These are phyloP conservation scores for Enteromius afrohamiltoni DNA, from an alignment of 2,797 vertebrate species.

Conservation along the genomic window DNA sequence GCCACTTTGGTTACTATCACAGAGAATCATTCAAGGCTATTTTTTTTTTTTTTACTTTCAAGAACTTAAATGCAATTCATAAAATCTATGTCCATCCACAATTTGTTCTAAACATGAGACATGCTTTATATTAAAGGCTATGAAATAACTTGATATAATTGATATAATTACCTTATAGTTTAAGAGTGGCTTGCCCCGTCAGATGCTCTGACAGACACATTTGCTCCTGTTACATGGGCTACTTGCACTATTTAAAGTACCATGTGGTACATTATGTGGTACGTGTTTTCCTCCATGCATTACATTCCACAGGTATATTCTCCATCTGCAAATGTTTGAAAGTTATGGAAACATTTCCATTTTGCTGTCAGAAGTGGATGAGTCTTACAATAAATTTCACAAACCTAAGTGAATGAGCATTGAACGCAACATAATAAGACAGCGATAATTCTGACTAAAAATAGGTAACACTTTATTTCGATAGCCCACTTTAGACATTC, in stretches of 20 bases:
- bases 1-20: conserved; percentile 21
- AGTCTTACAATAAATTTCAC: background rate
- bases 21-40: background rate
- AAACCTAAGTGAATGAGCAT: too few species aligned
- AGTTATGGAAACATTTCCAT: background rate
- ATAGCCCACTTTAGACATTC: too few species aligned
- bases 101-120: background rate
- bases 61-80: background rate
- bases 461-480: too few species aligned
- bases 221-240: background rate
- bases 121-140: background rate
- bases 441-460: too few species aligned
- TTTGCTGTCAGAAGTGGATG: background rate
- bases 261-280: background rate
- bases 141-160: background rate
- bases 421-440: too few species aligned
- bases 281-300: background rate
- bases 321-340: background rate
- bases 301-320: background rate
- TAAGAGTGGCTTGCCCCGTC: background rate
- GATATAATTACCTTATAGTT: background rate
- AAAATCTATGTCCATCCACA: background rate
- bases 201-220: background rate
- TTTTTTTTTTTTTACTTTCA: background rate
- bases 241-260: background rate